Evolutionary conservation across 2,113 vertebrate genomes (phyloP).

Genomic region (Seriola dumerili): DNA sequence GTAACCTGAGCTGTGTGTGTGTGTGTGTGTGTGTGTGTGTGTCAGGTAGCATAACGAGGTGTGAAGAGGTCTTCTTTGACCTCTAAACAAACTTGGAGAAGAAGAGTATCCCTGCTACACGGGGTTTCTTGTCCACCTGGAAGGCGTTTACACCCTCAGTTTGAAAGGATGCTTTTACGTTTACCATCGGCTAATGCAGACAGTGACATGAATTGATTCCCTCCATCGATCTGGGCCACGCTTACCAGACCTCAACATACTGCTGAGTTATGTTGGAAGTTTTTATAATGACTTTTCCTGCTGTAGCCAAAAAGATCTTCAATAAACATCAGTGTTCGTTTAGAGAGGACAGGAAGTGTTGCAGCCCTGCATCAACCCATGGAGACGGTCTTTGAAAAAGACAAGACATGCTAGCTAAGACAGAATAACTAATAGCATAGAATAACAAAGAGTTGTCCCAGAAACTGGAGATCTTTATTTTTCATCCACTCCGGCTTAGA

Average conservation of each 20-base stretch:
- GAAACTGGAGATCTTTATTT: background rate
- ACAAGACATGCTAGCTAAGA: constrained; percentile 3
- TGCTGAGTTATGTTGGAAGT: constrained; percentile 76
- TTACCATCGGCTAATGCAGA: constrained; percentile 67
- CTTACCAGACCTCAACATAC: constrained; percentile 76
- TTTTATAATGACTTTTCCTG: constrained; percentile 75
- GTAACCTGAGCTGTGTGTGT: constrained; percentile 13
- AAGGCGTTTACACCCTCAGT: constrained; percentile 39
- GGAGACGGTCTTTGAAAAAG: constrained; percentile 31
- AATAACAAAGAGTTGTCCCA: constrained; percentile 25
- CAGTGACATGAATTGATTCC: constrained; percentile 76
- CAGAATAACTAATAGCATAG: constrained; percentile 20
- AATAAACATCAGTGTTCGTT: constrained; percentile 69
- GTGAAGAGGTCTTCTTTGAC: constrained; percentile 50
- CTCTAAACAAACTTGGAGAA: constrained; percentile 14
- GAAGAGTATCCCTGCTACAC: constrained; percentile 1
- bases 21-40: constrained; percentile 2
- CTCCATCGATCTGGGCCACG: constrained; percentile 66
- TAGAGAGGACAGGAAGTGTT: constrained; percentile 47
- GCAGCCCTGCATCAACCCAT: constrained; percentile 19
- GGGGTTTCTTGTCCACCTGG: constrained; percentile 8
- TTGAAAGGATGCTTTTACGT: constrained; percentile 66
- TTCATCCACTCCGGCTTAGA: background rate
- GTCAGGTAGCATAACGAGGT: constrained; percentile 30
- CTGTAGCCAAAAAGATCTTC: constrained; percentile 66